Evolutionary conservation across 2,113 vertebrate species (phyloP), one percentile per base, ranked within the genome.

Genomic region (Peromyscus polionotus): DNA sequence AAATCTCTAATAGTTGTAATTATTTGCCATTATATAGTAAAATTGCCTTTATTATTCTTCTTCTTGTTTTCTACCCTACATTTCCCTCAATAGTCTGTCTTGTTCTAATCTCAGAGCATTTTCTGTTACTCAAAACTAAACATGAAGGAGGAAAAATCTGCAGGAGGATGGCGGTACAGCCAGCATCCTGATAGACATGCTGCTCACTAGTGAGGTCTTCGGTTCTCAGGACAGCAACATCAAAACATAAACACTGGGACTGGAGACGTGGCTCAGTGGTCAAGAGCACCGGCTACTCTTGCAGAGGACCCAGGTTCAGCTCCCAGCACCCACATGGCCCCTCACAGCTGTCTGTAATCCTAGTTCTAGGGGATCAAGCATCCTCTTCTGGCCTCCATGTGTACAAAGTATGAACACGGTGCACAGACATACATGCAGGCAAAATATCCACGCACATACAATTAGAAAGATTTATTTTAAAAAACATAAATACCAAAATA

Each of bases 181-280:
- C 42, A 87, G 91, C 3, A 95, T n/a, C 28, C 63, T 89, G n/a
- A 91, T 42, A 51, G 16, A 84, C 76, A n/a, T 31, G 12, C 6
- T 61, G 42, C 20, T 92, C 0, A 0, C 0, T 42, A 65, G 1
- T 48, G 31, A 63, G 36, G 63, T 70, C 45, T 63, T 28, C 1
- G 93, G 3, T 36, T 75, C 57, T 81, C 31, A 22, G 8, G 13
- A 73, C 9, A 80, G 12, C 20, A 73, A 39, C 61, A 89, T 17
- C 42, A 79, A 81, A 96, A 63, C 6, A 81, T 11, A 51, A 73
- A 76, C 31, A 63, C 4, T 24, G 51, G 31, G 48, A 36, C 77
- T 54, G 5, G 51, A 80, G 51, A 80, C 33, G 22, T 24, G 19
- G 24, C 51, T 57, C 51, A n/a, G 79, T 22, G 36, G 36, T n/a